Evolutionary conservation across 2,888 invertebrate species (phyloP), one percentile per base, ranked within the genome.

Genomic region (Drosophila paramelanica): DNA sequence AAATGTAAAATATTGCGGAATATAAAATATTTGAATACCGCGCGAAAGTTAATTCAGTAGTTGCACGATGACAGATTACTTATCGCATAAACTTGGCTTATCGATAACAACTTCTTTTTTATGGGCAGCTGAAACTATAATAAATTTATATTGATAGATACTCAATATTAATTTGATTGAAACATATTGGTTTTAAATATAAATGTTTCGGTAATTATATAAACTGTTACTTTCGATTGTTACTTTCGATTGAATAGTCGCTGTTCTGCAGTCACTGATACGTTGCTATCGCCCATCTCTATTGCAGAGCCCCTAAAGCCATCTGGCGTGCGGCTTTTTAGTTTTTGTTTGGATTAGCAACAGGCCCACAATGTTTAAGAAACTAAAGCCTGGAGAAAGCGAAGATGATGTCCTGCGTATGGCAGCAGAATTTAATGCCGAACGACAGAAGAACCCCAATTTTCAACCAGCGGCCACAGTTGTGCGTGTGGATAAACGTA

Each of bases 321-420:
- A 60, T 69, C 31, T 25, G 7, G 17, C 20, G n/a, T 36, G 78
- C 39, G 73, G 68, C 8, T 25, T 65, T 20, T 61, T 14, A 11
- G 6, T 7, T 65, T 6, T 52, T 38, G 39, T 58, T 57, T 36
- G 10, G 2, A 2, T 17, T 5, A 33, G 11, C 3, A 41, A 14
- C 1, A 11, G 17, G 10, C 33, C 13, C 31, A 77, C 77, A 76
- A 91, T 91, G 89, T 88, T 89, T 58, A 90, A 89, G 43, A 81
- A 96, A 76, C 96, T 96, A 0, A 95, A 95, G 87, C 94, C 94
- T 2, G 94, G 94, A 5, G 96, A 96, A 90, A 94, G 93, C 43
- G 96, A 97, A 81, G 95, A 96, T 14, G 96, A 96, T 87, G 93
- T 97, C 39, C 92, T 96, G 20, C 94, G 93, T 62, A 94, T 96